phyloP scores from a whole-genome alignment of 2,888 invertebrate genomes.

The Andrena marginata region DNA sequence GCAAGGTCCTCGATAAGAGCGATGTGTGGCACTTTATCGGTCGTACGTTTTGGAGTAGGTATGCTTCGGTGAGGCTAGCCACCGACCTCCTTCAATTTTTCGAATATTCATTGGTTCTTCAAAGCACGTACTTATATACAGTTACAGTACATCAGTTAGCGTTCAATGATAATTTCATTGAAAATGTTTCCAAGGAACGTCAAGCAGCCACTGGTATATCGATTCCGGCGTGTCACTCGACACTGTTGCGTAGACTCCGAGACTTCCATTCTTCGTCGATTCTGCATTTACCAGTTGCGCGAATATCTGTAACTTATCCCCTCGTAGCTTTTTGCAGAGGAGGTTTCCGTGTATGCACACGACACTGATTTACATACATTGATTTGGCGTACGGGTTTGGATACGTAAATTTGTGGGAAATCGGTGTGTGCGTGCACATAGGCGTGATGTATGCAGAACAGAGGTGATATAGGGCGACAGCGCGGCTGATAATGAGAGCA shows the following conservation, averaged over 20 bases:
- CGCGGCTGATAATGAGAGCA: conserved; percentile 75
- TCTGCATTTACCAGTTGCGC: not conserved
- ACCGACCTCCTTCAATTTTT: no score
- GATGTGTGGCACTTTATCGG: no score
- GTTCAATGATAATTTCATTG: no score
- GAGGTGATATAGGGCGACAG: conserved; percentile 60
- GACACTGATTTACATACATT: conserved; percentile 22
- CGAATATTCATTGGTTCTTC: not conserved
- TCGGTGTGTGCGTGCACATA: conserved; percentile 13
- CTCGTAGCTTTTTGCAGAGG: not conserved
- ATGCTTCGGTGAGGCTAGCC: no score
- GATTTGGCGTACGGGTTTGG: conserved; percentile 3
- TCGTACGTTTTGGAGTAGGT: no score
- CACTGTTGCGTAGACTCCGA: not conserved
- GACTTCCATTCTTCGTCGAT: not conserved
- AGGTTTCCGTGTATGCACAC: not conserved
- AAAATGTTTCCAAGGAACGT: not conserved
- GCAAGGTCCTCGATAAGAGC: no score
- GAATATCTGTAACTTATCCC: conserved; percentile 40
- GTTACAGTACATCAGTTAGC: not conserved
- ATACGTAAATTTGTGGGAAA: conserved; percentile 36
- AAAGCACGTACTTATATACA: not conserved
- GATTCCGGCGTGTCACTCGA: not conserved
- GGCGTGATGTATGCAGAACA: conserved; percentile 39
- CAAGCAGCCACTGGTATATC: not conserved